Evolutionary conservation across 2,113 vertebrate species (phyloP).

Genomic region (Pelusios castaneus): DNA sequence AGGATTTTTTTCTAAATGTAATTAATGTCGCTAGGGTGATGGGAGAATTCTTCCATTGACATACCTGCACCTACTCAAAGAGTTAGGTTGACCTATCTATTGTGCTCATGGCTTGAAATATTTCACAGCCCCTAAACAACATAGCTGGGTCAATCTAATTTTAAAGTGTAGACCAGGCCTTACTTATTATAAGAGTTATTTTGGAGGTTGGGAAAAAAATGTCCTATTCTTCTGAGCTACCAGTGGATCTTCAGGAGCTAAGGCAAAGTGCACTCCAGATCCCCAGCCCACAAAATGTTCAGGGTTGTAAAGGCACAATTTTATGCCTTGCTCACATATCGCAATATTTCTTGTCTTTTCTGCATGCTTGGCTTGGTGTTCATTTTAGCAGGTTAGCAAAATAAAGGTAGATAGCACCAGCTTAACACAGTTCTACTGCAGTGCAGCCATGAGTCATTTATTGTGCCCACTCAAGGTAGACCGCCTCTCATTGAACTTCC

Average conservation of each 20-base stretch:
- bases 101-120: background rate
- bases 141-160: background rate
- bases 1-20: background rate
- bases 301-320: background rate
- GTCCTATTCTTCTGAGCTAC: background rate
- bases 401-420: background rate
- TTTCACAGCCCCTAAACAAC: background rate
- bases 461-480: background rate
- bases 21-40: background rate
- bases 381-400: conserved; percentile 6
- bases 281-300: background rate
- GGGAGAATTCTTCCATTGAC: background rate
- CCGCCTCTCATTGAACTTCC: background rate
- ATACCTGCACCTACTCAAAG: background rate
- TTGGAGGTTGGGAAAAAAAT: background rate
- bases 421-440: background rate
- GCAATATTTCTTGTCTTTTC: conserved; percentile 13
- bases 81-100: background rate
- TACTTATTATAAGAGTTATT: background rate
- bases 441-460: background rate
- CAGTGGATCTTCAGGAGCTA: background rate
- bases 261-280: background rate
- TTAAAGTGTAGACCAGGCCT: background rate
- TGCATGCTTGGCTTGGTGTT: background rate
- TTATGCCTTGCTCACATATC: conserved; percentile 23